Evolutionary conservation across 2,888 invertebrate genomes (phyloP), one percentile per base, ranked within the genome.

Genomic region (Meteorus cinctellus): DNA sequence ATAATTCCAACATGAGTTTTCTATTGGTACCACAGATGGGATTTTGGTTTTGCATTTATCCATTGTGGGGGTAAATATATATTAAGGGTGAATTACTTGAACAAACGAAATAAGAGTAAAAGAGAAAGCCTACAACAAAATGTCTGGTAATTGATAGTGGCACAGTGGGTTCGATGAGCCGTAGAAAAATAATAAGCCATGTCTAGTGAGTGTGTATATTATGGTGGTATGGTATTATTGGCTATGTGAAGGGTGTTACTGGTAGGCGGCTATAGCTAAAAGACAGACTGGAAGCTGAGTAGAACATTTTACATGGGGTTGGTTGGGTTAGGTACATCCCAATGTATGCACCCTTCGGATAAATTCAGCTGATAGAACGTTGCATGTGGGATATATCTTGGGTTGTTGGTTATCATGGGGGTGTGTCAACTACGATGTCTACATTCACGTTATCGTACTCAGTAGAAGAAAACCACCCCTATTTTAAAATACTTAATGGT

Each of bases 151-250:
- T 89, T 89, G 89, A 89, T 89, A 89, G 88, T 84, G 82, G 84
- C 85, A 87, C 85, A 88, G 81, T 84, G 84, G 84, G 86, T 83
- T 88, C 89, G 86, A 89, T 89, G 88, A 89, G 87, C 88, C 89
- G 87, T 88, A 89, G 84, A 85, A 89, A 89, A 89, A 89, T 89
- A 89, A 89, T 89, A 89, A 89, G 89, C 87, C 87, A 69, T 82
- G 80, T 78, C 63, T 48, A 65, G 76, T 63, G 31, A 67, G 12
- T 60, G 48, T 48, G 60, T 59, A 55, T 51, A 69, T 59, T 77
- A 72, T 72, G 76, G 75, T 72, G 69, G 69, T 79, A 84, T 83
- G 73, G 85, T 83, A 86, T 88, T 88, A 87, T 86, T 87, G 86
- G 86, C 84, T 76, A 82, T 82, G 85, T 77, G 82, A 79, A 81